Conservation (phyloP, 2,797 vertebrate species). For the Liparis tanakae region DNA sequence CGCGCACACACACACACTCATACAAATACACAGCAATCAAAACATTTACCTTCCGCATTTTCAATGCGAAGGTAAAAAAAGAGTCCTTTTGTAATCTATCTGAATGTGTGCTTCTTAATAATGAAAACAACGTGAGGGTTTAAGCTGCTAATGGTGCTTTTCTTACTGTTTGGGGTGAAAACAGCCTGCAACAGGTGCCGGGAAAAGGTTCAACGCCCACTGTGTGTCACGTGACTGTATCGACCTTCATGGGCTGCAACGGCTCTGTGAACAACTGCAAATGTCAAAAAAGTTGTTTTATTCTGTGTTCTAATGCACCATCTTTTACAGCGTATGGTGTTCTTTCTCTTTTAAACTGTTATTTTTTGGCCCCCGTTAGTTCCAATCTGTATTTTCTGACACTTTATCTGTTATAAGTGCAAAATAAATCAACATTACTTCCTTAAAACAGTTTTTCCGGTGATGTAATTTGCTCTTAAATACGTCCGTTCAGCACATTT, state of each 20-base stretch:
- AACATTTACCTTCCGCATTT: too few species aligned
- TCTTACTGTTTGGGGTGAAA: conserved; percentile 56
- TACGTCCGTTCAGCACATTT: too few species aligned
- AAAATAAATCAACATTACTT: too few species aligned
- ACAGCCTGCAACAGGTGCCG: conserved; percentile 44
- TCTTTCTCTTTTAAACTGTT: too few species aligned
- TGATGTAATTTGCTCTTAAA: neutral
- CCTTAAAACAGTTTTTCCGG: neutral
- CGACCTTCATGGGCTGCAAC: neutral
- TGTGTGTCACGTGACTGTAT: neutral
- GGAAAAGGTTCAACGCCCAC: neutral
- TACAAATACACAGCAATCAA: too few species aligned
- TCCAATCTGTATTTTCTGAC: too few species aligned
- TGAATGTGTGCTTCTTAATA: neutral
- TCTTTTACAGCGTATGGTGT: too few species aligned
- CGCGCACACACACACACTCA: too few species aligned
- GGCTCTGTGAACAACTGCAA: neutral
- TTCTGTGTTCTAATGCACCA: too few species aligned
- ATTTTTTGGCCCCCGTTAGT: too few species aligned
- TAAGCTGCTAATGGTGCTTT: neutral
- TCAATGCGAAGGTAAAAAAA: too few species aligned
- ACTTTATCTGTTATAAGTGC: too few species aligned
- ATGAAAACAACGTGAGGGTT: neutral
- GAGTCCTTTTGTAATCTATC: neutral
- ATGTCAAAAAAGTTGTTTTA: neutral